Conservation (phyloP, 2,113 vertebrate species). For the Nestor notabilis region DNA sequence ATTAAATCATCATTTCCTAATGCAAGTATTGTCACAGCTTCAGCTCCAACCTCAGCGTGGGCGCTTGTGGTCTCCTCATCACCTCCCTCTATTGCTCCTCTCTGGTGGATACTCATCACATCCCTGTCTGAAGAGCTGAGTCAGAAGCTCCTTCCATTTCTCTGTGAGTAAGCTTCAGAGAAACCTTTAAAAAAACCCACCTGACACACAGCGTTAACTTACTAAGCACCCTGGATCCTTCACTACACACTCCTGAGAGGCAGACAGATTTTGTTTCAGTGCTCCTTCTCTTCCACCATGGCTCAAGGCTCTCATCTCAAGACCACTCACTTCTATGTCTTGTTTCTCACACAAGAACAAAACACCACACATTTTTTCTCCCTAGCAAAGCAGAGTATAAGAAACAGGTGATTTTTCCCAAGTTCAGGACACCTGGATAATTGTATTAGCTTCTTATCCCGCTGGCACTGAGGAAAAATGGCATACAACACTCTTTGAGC, state of each 20-base stretch:
- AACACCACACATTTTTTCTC: accelerated
- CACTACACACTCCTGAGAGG: background rate
- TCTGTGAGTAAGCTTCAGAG: background rate
- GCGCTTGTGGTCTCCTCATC: accelerated
- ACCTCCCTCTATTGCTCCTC: background rate
- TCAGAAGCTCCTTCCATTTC: background rate
- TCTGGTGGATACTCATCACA: background rate
- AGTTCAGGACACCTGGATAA: background rate
- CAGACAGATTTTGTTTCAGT: background rate
- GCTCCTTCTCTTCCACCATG: background rate
- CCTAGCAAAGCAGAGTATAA: background rate
- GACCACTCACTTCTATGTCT: background rate
- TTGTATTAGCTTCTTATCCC: background rate
- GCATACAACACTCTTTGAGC: background rate
- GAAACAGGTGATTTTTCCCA: background rate
- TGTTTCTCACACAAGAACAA: background rate
- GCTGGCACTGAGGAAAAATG: accelerated
- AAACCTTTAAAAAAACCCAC: background rate
- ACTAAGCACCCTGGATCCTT: background rate
- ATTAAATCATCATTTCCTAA: background rate
- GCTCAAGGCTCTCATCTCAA: background rate
- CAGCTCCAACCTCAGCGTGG: background rate
- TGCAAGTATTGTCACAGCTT: background rate
- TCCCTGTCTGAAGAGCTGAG: background rate
- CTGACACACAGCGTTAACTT: background rate